Conservation (phyloP, 1,140 invertebrate genomes). For the Thereuonema tuberculata region DNA sequence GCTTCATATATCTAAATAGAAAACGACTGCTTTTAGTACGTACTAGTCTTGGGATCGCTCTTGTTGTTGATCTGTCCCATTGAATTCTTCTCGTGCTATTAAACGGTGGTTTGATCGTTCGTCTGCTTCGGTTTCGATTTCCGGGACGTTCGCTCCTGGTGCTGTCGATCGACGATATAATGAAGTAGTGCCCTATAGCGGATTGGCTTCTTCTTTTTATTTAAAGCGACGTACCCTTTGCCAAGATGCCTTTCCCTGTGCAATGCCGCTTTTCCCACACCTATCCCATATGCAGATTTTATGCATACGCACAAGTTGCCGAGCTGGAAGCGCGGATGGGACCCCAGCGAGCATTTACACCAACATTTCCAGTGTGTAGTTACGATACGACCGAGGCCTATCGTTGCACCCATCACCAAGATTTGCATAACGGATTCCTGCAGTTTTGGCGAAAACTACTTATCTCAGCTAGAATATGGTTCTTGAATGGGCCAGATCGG, state of each 20-base stretch:
- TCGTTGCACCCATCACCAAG: not conserved
- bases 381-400: not conserved
- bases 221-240: not conserved
- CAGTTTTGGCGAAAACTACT: conserved; percentile 8
- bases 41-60: no score
- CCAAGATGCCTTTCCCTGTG: not conserved
- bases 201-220: no score
- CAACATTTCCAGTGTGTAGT: not conserved
- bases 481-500: not conserved
- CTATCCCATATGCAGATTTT: conserved; percentile 1
- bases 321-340: not conserved
- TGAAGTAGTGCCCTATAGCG: no score
- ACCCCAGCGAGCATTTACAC: conserved; percentile 2
- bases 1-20: no score
- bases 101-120: no score
- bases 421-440: conserved; percentile 5
- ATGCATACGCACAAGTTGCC: conserved; percentile 1
- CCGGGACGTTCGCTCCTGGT: no score
- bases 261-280: not conserved
- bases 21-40: no score
- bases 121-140: no score
- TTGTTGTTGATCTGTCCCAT: no score
- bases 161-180: no score
- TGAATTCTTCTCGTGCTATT: no score
- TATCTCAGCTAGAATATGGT: conserved; percentile 8